Evolutionary conservation across 2,888 invertebrate species (phyloP), one percentile per base, ranked within the genome.

Genomic region (Clanis bilineata): DNA sequence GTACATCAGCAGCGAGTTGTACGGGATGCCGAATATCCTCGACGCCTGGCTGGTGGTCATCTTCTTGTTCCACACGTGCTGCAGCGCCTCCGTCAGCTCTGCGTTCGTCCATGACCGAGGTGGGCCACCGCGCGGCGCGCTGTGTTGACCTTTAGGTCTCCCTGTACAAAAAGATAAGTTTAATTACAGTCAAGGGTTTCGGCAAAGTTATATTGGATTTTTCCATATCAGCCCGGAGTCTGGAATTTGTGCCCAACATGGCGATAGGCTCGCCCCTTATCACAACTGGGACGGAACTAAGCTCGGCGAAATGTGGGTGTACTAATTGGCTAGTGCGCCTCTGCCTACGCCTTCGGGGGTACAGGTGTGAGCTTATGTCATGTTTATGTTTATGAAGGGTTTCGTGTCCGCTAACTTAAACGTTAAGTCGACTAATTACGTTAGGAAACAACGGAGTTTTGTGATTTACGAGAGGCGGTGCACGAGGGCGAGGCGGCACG

Each of bases 51-150:
- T 97, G 47, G 97, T 97, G 65, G 97, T 97, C 97, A 97, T 97
- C 83, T 97, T 97, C 81, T 97, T 97, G 88, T 97, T 97, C 97
- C 97, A 97, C n/a, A 97, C 97, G 86, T 97, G 97, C 78, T 97
- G 97, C 58, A 97, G 93, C 1, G 97, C 97, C 87, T 97, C 96
- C 57, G 97, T 97, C 57, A 97, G 93, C 79, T 97, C 97, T 39
- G 96, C 96, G 88, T 97, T 97, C 64, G 97, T 97, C 97, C 97
- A 97, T 1, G 97, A 97, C 59, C 97, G 93, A 0, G 97, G 97
- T 10, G 97, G 97, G 10, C 97, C 97, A 23, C 97, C 97, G 69
- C 97, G 93, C 23, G 97, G 97, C 41, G 97, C 97, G 74, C 97
- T 97, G 89, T 97, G 97, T 79, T 97, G 97, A 51, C 97, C 97